These are phyloP conservation scores for Tipula lateralis DNA, from an alignment of 2,888 invertebrate genomes.

Conservation along the genomic window DNA sequence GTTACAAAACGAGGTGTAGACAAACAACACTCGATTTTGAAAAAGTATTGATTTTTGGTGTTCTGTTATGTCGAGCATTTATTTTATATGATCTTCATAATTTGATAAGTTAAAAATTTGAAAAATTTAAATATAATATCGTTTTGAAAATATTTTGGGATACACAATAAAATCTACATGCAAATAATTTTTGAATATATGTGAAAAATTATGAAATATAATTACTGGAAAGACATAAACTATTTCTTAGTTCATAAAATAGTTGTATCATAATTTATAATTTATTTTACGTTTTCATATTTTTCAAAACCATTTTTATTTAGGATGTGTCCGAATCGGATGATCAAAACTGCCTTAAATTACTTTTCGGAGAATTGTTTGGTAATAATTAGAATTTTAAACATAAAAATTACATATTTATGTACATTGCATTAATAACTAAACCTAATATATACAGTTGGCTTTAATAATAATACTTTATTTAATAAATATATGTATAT, in stretches of 20 bases:
- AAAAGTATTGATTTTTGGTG: neutral
- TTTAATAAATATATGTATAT: neutral
- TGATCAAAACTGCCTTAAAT: slow-evolving; percentile 66
- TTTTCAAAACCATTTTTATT: slow-evolving; percentile 30
- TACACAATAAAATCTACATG: neutral
- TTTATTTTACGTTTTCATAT: neutral
- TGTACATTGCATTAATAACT: neutral
- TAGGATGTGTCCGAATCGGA: slow-evolving; percentile 47
- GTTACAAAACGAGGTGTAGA: neutral
- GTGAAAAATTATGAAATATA: neutral
- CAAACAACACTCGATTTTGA: neutral
- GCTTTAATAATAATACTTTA: neutral
- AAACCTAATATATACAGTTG: neutral
- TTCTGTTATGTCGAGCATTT: neutral
- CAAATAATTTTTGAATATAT: neutral
- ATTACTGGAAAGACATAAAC: neutral
- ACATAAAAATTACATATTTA: neutral
- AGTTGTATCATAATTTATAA: neutral
- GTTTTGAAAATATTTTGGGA: neutral
- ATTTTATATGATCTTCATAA: neutral
- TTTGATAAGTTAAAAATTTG: neutral
- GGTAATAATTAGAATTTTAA: slow-evolving; percentile 50
- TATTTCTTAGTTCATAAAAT: neutral
- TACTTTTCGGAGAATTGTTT: slow-evolving; percentile 63
- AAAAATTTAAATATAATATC: neutral